Base-by-base conservation (phyloP, 1,140 invertebrate genomes). In the Ruditapes philippinarum region DNA sequence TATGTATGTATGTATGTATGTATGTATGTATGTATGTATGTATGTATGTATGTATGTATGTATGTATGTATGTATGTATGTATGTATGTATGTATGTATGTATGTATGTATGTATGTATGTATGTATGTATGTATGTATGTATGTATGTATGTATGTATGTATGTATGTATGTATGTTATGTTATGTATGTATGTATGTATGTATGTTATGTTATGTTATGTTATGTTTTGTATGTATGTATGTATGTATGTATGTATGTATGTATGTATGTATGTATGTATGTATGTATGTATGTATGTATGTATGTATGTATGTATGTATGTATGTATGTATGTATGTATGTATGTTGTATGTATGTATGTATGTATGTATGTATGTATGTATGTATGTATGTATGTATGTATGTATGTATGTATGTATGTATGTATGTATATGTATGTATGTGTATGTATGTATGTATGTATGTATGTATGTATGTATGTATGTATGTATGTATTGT, bases 321-420 rank as follows among this genome's bases (percentile, higher is more conserved):
- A 45, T 40, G 40, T 78, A 45, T 78, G 74, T 78, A 78, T 40
- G 74, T 78, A n/a, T n/a, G n/a, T n/a, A n/a, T n/a, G n/a, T n/a
- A n/a, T n/a, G n/a, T n/a, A n/a, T n/a, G n/a, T n/a, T n/a, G n/a
- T n/a, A n/a, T n/a, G n/a, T n/a, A n/a, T n/a, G n/a, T n/a, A n/a
- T n/a, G n/a, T n/a, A n/a, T 22, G 36, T 25, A 38, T 40, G 74
- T 78, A 78, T 78, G 74, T 78, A 45, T 40, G 74, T 54, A 80
- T 80, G 78, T 80, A 51, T 51, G 78, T 54, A 57, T 80, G 49
- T 80, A 57, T 51, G 78, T 80, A 80, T 80, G 25, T 80, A 49
- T 80, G 45, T 80, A 42, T 80, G 45, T 80, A 36, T 54, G 25
- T 80, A 49, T 80, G 45, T 80, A 42, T 80, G 36, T 80, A 42